Evolutionary conservation across 2,888 invertebrate species (phyloP), one percentile per base, ranked within the genome.

Genomic region (Hemistola chrysoprasaria): DNA sequence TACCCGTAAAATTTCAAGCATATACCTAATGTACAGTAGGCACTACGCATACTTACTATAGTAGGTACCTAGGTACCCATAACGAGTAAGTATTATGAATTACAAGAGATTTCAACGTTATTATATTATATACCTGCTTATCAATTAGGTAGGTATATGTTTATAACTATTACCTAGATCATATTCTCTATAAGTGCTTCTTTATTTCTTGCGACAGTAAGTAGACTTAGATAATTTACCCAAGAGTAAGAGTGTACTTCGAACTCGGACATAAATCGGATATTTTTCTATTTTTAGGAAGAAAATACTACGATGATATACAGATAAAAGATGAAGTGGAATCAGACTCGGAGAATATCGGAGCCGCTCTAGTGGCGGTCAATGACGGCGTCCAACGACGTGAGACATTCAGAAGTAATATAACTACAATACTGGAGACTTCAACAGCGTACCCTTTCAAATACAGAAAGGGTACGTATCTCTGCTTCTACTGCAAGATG

Each of bases 231-330:
- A 29, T 22, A 28, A 33, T 11, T 34, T 21, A 11, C 26, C 37
- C 10, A 31, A 3, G 8, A 30, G 8, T 10, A 38, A 27, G 30
- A 33, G 22, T 16, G 16, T 4, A 16, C 3, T 16, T 16, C 16
- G 16, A 16, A 16, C 44, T 56, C 48, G 16, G 16, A 16, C 16
- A 16, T 16, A 16, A 16, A 16, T 16, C 64, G 72, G 78, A 71
- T 62, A 49, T 80, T 86, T 84, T 85, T 86, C 77, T 87, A 83
- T 87, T 87, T 87, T 84, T 87, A 87, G 86, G 87, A 79, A 71
- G 71, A 69, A 78, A 78, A 74, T 53, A n/a, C n/a, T n/a, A 59
- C 29, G 71, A 73, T 61, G 79, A 71, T 27, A 64, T 72, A 64
- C 53, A 67, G 41, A 67, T 78, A 51, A 79, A 77, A 63, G 52